These are phyloP conservation scores for Parapsyche elsis DNA, from an alignment of 1,140 invertebrate genomes.

Conservation along the genomic window DNA sequence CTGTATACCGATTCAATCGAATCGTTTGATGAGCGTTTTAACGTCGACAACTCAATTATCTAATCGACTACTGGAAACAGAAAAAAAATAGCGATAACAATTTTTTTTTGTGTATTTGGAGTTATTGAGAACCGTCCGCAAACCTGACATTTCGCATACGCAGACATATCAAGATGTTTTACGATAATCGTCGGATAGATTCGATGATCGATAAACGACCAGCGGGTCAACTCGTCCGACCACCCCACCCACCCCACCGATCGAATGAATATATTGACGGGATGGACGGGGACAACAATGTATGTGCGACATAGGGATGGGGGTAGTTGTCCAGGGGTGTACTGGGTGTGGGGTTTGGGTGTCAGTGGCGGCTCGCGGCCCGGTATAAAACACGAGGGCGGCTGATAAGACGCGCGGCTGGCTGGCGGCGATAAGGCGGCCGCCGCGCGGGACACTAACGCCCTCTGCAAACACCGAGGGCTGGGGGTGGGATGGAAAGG, in stretches of 20 bases:
- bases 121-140: too few species aligned
- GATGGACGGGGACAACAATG: neutral
- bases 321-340: conserved; percentile 20
- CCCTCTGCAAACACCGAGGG: conserved; percentile 31
- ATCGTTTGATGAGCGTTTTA: neutral
- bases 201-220: neutral
- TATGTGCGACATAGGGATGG: neutral
- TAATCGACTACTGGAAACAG: neutral
- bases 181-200: neutral
- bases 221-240: neutral
- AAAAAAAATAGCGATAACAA: too few species aligned
- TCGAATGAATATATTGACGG: conserved; percentile 1
- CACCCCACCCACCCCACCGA: too few species aligned
- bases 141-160: too few species aligned
- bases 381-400: conserved; percentile 51
- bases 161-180: neutral
- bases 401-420: conserved; percentile 55
- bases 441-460: conserved; percentile 42
- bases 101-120: too few species aligned
- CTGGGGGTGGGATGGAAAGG: neutral
- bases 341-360: neutral
- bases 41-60: neutral
- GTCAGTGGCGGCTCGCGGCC: neutral
- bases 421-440: conserved; percentile 53
- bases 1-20: neutral